Conservation (phyloP, 92 coral and sea anemone genomes). For the Zoanthus sansibaricus region DNA sequence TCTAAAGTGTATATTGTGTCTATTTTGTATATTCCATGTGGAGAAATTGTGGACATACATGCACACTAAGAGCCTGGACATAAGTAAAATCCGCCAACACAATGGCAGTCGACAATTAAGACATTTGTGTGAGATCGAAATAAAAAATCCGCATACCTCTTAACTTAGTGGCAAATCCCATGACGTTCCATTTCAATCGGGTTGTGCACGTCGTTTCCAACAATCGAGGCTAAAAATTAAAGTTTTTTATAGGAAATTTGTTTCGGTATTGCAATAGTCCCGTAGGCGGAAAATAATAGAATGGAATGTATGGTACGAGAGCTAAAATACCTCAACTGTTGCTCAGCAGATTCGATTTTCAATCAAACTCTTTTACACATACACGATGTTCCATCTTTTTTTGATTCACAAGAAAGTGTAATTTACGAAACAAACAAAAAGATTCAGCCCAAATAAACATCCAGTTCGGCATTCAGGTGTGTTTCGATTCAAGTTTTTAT, state of each 20-base stretch:
- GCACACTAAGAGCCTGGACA: constrained; percentile 12
- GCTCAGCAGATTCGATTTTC: constrained; percentile 31
- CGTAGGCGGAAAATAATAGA: constrained; percentile 6
- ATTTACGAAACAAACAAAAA: constrained; percentile 21
- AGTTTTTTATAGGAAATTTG: background rate
- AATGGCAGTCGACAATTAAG: constrained; percentile 11
- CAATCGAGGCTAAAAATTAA: constrained; percentile 12
- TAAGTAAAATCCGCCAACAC: constrained; percentile 4
- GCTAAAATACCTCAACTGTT: constrained; percentile 13
- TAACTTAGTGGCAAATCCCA: constrained; percentile 14
- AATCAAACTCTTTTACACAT: constrained; percentile 4
- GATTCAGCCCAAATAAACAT: background rate
- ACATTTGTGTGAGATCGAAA: constrained; percentile 18
- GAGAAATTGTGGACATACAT: constrained; percentile 1
- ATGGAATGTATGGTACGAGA: background rate
- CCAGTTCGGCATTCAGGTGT: constrained; percentile 35
- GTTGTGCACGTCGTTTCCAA: constrained; percentile 22
- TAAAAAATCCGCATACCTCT: constrained; percentile 1
- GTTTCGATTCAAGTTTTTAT: constrained; percentile 2
- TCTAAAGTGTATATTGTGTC: too few relatives aligned
- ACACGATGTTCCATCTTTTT: constrained; percentile 23
- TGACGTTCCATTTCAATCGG: background rate
- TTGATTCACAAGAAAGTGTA: constrained; percentile 16
- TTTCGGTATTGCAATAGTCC: constrained; percentile 19
- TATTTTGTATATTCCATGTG: background rate